Conservation (phyloP, 2,797 vertebrate species). For the Salmo trutta region DNA sequence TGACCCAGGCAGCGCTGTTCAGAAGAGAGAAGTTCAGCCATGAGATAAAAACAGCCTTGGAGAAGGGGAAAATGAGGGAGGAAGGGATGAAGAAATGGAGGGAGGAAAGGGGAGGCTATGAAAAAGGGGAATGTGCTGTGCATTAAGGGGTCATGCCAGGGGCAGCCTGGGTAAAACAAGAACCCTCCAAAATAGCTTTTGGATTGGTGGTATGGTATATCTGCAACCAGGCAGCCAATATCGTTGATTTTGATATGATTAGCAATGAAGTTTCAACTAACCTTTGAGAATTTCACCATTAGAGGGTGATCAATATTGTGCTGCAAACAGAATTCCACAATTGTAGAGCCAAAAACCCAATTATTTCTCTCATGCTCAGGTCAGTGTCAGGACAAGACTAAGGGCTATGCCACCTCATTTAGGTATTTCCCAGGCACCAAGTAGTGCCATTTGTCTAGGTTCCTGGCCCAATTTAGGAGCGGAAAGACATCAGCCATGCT, state of each 20-base stretch:
- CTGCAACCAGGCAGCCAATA: conserved; percentile 16
- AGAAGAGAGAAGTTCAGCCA: not conserved
- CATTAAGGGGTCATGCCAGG: conserved; percentile 36
- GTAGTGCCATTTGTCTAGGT: conserved; percentile 25
- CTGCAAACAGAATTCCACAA: not conserved
- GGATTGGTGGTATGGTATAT: conserved; percentile 13
- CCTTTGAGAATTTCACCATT: not conserved
- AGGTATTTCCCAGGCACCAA: conserved; percentile 27
- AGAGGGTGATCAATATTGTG: not conserved
- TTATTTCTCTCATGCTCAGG: not conserved
- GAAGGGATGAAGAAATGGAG: conserved; percentile 4
- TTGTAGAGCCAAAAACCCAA: not conserved
- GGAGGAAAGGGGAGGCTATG: not conserved
- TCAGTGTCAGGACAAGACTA: conserved; percentile 4
- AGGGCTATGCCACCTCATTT: not conserved
- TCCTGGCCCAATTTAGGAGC: not conserved
- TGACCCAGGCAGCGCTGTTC: conserved; percentile 16
- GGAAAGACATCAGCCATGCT: not conserved
- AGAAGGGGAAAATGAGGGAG: conserved; percentile 11
- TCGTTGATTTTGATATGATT: not conserved
- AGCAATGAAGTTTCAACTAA: not conserved
- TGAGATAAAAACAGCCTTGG: conserved; percentile 19
- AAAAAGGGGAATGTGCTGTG: conserved; percentile 24
- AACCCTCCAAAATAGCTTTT: conserved; percentile 31
- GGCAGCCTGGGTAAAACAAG: conserved; percentile 42